phyloP scores from a whole-genome alignment of 2,888 invertebrate genomes.

The Meiosimyza platycephala region DNA sequence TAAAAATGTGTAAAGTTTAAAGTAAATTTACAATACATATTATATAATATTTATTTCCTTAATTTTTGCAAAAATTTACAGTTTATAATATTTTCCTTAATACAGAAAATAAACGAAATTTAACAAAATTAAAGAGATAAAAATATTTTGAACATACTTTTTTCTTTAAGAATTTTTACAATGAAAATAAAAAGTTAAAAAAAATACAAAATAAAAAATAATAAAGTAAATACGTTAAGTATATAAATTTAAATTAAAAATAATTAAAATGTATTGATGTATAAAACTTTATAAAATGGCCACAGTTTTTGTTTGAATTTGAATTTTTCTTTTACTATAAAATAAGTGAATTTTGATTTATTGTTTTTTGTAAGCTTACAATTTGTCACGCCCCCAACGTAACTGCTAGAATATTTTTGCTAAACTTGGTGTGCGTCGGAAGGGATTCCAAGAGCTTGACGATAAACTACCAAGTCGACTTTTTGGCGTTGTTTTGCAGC shows the following conservation, averaged over 20 bases:
- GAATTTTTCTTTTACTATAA: conserved; percentile 6
- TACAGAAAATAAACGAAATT: conserved; percentile 47
- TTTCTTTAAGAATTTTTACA: conserved; percentile 27
- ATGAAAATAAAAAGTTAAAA: conserved; percentile 22
- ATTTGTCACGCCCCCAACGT: conserved; percentile 7
- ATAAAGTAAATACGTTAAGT: conserved; percentile 25
- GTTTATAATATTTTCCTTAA: conserved; percentile 42
- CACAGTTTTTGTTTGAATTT: conserved; percentile 39
- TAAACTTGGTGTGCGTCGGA: conserved; percentile 65
- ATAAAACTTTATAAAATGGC: conserved; percentile 45
- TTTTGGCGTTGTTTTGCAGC: conserved; percentile 61
- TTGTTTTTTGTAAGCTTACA: conserved; percentile 7
- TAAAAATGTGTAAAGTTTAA: conserved; percentile 17
- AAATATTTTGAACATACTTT: conserved; percentile 19
- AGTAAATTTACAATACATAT: conserved; percentile 3
- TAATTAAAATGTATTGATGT: conserved; percentile 3
- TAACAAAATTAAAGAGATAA: conserved; percentile 37
- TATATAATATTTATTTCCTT: conserved; percentile 14
- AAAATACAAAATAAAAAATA: conserved; percentile 3
- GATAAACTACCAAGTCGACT: conserved; percentile 65
- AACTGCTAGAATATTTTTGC: conserved; percentile 63
- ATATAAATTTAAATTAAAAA: conserved; percentile 10
- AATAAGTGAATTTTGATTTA: background rate
- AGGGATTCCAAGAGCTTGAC: conserved; percentile 66
- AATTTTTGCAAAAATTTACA: conserved; percentile 28